These are phyloP conservation scores for Valencia hispanica DNA, from an alignment of 2,797 vertebrate genomes.

Conservation along the genomic window DNA sequence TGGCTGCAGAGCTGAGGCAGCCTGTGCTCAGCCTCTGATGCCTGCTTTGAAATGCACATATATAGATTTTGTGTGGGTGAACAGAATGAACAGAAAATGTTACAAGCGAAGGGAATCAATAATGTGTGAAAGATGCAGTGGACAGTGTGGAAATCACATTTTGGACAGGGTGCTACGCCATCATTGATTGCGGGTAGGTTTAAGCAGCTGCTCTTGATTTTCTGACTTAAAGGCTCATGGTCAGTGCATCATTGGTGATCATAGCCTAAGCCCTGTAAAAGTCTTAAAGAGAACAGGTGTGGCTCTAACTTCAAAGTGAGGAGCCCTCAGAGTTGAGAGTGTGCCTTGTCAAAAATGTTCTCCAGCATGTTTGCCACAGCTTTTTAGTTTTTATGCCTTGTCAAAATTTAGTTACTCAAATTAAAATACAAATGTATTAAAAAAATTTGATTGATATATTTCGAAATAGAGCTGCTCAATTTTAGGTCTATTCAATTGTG, in stretches of 20 bases:
- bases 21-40: slow-evolving; percentile 61
- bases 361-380: neutral
- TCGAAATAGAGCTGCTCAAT: neutral
- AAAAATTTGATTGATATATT: neutral
- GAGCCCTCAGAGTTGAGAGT: neutral
- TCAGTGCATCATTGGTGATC: slow-evolving; percentile 26
- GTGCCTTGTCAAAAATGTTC: neutral
- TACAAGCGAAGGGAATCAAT: slow-evolving; percentile 79
- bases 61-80: slow-evolving; percentile 81
- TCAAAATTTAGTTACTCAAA: neutral
- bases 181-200: slow-evolving; percentile 73
- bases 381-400: neutral
- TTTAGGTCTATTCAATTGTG: neutral
- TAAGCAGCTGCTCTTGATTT: slow-evolving; percentile 46
- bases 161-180: slow-evolving; percentile 75
- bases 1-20: slow-evolving; percentile 71
- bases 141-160: slow-evolving; percentile 79
- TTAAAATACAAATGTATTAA: neutral
- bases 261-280: slow-evolving; percentile 6
- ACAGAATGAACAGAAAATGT: slow-evolving; percentile 84
- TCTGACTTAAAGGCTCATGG: slow-evolving; percentile 36
- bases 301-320: slow-evolving; percentile 19
- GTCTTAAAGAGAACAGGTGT: slow-evolving; percentile 22
- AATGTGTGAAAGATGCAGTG: slow-evolving; percentile 76
- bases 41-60: slow-evolving; percentile 77